A percentile compares a stretch with the other conserved stretches of the same genome.
These are phyloP conservation scores for Chaenodraco wilsoni DNA, from an alignment of 2,797 vertebrate genomes.

Conservation along the genomic window DNA sequence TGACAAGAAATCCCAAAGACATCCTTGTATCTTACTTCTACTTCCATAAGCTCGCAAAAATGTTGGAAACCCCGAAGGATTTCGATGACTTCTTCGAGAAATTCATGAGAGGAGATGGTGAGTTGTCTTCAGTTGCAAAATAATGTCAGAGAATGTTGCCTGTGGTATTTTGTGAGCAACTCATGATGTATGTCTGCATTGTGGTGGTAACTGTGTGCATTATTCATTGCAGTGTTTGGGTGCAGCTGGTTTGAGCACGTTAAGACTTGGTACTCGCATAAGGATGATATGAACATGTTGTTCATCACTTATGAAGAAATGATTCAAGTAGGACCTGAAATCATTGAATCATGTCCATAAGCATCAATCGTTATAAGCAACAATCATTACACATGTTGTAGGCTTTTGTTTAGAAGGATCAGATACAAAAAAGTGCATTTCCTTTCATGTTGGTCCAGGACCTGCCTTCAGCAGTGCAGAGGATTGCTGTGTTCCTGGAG, in stretches of 20 bases:
- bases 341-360: background rate
- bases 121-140: background rate
- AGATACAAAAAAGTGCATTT: too few relatives aligned
- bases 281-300: slow-evolving; percentile 73
- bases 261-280: slow-evolving; percentile 70
- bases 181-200: background rate
- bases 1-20: slow-evolving; percentile 80
- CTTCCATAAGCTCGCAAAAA: slow-evolving; percentile 70
- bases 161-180: background rate
- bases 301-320: slow-evolving; percentile 80
- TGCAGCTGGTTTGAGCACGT: slow-evolving; percentile 79
- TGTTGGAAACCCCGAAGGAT: slow-evolving; percentile 71
- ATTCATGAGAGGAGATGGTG: slow-evolving; percentile 74
- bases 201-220: slow-evolving; percentile 4
- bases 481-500: slow-evolving; percentile 68
- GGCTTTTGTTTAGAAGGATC: background rate
- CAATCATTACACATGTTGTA: background rate
- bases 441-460: slow-evolving; percentile 48
- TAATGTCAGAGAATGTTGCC: background rate
- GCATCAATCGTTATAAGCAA: background rate
- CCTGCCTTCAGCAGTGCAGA: slow-evolving; percentile 57
- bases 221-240: slow-evolving; percentile 66
- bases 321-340: slow-evolving; percentile 65
- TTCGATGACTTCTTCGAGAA: slow-evolving; percentile 77
- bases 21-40: slow-evolving; percentile 76